phyloP scores from a whole-genome alignment of 2,797 vertebrate genomes.

The Sebastes miniatus region DNA sequence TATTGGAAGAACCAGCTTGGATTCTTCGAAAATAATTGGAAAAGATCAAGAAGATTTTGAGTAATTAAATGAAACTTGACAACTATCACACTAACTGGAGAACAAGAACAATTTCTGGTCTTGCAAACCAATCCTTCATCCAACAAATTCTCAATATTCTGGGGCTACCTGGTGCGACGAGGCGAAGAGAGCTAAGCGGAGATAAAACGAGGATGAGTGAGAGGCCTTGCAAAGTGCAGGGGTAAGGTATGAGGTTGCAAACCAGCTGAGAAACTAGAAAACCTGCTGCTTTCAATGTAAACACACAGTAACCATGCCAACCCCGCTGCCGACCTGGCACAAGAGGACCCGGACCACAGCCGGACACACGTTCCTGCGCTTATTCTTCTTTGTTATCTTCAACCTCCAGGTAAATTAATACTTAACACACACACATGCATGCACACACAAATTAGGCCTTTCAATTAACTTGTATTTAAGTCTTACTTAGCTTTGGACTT shows the following conservation, averaged over 20 bases:
- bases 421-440: not conserved
- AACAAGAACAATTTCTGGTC: not conserved
- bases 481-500: not conserved
- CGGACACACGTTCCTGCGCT: constrained; percentile 28
- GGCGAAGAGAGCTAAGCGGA: not conserved
- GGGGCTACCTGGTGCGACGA: not conserved
- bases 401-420: constrained; percentile 67
- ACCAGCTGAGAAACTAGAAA: constrained; percentile 14
- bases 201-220: constrained; percentile 15
- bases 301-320: constrained; percentile 63
- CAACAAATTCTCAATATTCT: not conserved
- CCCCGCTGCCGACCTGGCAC: constrained; percentile 46
- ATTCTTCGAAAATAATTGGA: not conserved
- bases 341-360: constrained; percentile 28
- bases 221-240: constrained; percentile 6
- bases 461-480: not conserved
- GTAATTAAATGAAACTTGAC: not conserved
- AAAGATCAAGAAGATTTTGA: not conserved
- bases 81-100: not conserved
- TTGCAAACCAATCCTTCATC: not conserved
- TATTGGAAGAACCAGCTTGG: not conserved
- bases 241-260: constrained; percentile 41
- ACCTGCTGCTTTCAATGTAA: constrained; percentile 50
- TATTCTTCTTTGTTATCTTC: constrained; percentile 44
- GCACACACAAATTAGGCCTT: not conserved